Base-by-base conservation (phyloP, 2,113 vertebrate species). In the Oreochromis aureus region DNA sequence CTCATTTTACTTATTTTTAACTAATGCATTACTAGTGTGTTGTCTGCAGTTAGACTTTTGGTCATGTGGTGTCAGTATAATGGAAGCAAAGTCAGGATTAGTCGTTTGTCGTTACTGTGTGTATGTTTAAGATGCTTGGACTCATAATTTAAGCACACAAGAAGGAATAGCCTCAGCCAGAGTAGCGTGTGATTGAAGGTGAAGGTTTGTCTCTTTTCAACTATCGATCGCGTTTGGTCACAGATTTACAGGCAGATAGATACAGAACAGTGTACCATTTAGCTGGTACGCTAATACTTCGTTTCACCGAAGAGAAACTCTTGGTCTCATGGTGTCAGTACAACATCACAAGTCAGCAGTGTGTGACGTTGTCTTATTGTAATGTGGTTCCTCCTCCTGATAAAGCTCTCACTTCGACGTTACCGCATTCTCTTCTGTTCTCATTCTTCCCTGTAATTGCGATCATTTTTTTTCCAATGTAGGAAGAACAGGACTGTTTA, bases 271-370 rank as follows among this genome's bases (percentile, higher is more conserved):
- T 39, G 19, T 66, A 2, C 11, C 19, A 13, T 66, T 66, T 0
- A 69, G 36, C n/a, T 71, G n/a, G 2, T 71, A 15, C 7, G n/a
- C n/a, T 44, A 41, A 41, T 44, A 71, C n/a, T 13, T 0, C 36
- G 36, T 71, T 71, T 71, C 22, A 71, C 22, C 7, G 13, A 10
- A 0, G 39, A 24, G 7, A 46, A 46, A 54, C 3, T 19, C 3
- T 5, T 12, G 10, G n/a, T 90, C 93, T 58, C 91, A 69, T 83
- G 94, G 92, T 94, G 94, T 93, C 94, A 93, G 82, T 90, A 63
- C 46, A 87, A 80, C 51, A 61, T 84, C 8, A 63, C 41, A 83
- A 83, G 10, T 89, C 58, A 51, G 81, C 73, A 2, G 8, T 81
- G 11, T 12, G 6, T 5, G 9, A 7, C 5, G 6, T 59, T 39